phyloP scores from a whole-genome alignment of 2,113 vertebrate genomes.

The Thamnaconus septentrionalis region DNA sequence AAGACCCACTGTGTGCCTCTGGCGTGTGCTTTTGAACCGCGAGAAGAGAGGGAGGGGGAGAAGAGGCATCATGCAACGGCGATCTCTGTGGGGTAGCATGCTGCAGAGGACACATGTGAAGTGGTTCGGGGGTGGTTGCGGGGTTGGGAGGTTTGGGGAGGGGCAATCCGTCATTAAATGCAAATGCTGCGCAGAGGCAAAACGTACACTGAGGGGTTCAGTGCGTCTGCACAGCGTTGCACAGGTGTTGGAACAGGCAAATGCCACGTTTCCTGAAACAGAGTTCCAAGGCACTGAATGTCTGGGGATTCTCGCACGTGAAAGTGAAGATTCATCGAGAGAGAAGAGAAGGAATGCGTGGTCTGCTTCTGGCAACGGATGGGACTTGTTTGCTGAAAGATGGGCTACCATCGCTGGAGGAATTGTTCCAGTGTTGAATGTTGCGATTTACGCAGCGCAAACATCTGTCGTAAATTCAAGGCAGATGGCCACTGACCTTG shows the following conservation, averaged over 20 bases:
- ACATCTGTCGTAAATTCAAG: too few relatives aligned
- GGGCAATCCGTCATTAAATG: conserved; percentile 32
- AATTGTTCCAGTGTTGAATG: too few relatives aligned
- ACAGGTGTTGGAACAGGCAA: conserved; percentile 14
- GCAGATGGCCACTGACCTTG: too few relatives aligned
- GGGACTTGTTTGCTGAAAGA: too few relatives aligned
- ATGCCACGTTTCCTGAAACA: conserved; percentile 29
- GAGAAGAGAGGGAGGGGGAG: too few relatives aligned
- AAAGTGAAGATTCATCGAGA: too few relatives aligned
- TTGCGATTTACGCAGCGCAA: too few relatives aligned
- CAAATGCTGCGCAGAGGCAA: conserved; percentile 31
- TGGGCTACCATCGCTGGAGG: too few relatives aligned
- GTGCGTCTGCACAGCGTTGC: conserved; percentile 16
- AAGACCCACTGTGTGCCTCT: conserved; percentile 40
- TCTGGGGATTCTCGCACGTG: too few relatives aligned
- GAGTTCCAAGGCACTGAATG: too few relatives aligned
- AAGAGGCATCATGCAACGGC: conserved; percentile 23
- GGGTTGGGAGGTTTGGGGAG: neutral
- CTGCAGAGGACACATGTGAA: conserved; percentile 21
- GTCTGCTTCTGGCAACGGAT: too few relatives aligned
- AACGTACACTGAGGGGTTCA: conserved; percentile 41
- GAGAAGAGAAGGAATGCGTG: too few relatives aligned
- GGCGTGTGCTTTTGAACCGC: conserved; percentile 25
- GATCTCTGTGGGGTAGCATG: conserved; percentile 29
- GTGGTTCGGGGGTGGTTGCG: neutral